A percentile compares a stretch with the other conserved stretches of the same genome.
These are phyloP conservation scores for Eumeta japonica DNA, from an alignment of 1,140 invertebrate species.

Conservation along the genomic window DNA sequence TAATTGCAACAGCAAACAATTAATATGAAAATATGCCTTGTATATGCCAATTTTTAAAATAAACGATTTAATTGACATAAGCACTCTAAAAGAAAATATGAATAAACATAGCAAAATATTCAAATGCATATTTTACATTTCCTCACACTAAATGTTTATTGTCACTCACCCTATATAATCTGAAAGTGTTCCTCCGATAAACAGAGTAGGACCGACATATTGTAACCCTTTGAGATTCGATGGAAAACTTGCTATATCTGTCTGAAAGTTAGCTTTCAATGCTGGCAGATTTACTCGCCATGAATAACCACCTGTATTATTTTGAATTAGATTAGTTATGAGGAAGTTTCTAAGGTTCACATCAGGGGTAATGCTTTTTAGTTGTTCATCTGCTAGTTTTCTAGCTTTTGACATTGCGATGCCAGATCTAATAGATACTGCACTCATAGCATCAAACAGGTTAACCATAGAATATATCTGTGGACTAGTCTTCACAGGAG, in stretches of 20 bases:
- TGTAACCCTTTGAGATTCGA: constrained; percentile 41
- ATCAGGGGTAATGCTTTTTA: constrained; percentile 38
- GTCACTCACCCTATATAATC: constrained; percentile 77
- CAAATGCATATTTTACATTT: too few species aligned
- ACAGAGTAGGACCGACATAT: constrained; percentile 72
- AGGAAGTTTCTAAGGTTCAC: constrained; percentile 65
- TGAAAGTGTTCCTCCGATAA: constrained; percentile 79
- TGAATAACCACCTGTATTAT: constrained; percentile 60
- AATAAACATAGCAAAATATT: too few species aligned
- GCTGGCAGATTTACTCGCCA: constrained; percentile 77
- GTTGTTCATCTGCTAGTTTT: constrained; percentile 58
- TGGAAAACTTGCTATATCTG: constrained; percentile 67
- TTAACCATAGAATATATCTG: constrained; percentile 63
- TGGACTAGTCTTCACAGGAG: constrained; percentile 68
- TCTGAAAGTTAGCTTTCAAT: constrained; percentile 64
- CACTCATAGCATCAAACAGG: constrained; percentile 68
- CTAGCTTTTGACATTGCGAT: constrained; percentile 68
- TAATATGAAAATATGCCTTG: too few species aligned
- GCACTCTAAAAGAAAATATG: too few species aligned
- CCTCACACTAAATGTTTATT: too few species aligned
- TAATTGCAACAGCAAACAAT: too few species aligned
- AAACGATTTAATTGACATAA: too few species aligned
- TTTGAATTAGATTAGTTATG: constrained; percentile 74
- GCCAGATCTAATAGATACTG: constrained; percentile 58
- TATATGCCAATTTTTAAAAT: too few species aligned